These are phyloP conservation scores for Acromyrmex heyeri DNA, from an alignment of 1,140 invertebrate genomes.

Conservation along the genomic window DNA sequence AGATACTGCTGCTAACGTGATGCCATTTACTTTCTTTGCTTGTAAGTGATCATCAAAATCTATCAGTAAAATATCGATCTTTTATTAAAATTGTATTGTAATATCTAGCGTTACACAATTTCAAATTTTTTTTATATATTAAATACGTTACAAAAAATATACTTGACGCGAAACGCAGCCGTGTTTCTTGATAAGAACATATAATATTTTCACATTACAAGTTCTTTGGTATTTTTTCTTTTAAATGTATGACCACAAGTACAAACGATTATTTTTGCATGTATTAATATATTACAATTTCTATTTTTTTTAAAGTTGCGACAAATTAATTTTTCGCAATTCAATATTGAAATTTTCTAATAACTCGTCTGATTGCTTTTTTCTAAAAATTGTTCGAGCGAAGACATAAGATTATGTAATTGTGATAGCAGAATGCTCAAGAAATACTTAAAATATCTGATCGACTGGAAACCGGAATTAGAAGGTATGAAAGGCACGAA, in stretches of 20 bases:
- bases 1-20: conserved; percentile 48
- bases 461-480: conserved; percentile 29
- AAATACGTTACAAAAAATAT: not conserved
- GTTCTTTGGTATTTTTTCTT: not conserved
- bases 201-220: not conserved
- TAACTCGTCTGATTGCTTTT: not conserved
- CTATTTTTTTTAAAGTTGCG: not conserved
- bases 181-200: not conserved
- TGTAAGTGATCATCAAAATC: conserved; percentile 18
- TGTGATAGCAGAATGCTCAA: not conserved
- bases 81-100: not conserved
- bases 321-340: not conserved
- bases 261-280: not conserved
- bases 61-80: not conserved
- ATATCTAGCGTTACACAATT: not conserved
- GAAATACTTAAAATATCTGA: not conserved
- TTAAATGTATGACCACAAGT: not conserved
- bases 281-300: not conserved
- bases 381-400: not conserved
- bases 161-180: too few relatives aligned
- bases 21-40: conserved; percentile 42
- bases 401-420: not conserved
- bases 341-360: not conserved
- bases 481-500: conserved; percentile 20
- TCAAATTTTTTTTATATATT: conserved; percentile 11